These are phyloP conservation scores for Pomacea maculata DNA, from an alignment of 1,140 invertebrate genomes.

Conservation along the genomic window DNA sequence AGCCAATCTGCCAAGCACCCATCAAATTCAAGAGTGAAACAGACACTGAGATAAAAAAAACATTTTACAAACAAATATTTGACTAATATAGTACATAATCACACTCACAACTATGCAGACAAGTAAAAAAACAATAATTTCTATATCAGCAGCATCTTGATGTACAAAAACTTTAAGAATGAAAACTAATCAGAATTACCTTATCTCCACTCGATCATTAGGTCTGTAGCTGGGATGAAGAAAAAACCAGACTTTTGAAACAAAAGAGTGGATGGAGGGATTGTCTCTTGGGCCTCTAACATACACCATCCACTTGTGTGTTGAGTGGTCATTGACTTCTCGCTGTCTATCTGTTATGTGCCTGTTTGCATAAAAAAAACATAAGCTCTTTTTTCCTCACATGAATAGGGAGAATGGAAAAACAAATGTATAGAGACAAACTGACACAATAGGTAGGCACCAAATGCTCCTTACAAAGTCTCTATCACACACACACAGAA, in stretches of 20 bases:
- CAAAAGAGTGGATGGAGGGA: slow-evolving; percentile 73
- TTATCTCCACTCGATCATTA: slow-evolving; percentile 84
- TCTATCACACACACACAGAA: background rate
- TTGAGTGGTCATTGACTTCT: slow-evolving; percentile 73
- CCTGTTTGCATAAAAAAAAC: background rate
- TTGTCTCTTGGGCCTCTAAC: slow-evolving; percentile 75
- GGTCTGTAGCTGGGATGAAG: slow-evolving; percentile 88
- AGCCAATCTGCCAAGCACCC: no score
- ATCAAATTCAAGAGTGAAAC: background rate
- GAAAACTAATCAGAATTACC: slow-evolving; percentile 63
- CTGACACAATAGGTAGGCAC: no score
- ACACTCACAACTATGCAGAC: no score
- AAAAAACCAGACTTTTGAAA: slow-evolving; percentile 82
- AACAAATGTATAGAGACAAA: no score
- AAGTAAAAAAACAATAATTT: no score
- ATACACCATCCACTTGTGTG: slow-evolving; percentile 91
- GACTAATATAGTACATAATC: no score
- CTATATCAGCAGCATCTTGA: no score
- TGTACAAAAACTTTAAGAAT: no score
- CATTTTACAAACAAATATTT: background rate
- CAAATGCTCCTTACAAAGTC: no score
- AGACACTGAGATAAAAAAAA: background rate
- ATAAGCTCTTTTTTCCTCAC: background rate
- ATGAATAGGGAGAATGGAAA: no score
- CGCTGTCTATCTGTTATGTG: slow-evolving; percentile 57